Percentiles rank a stretch among this genome's conserved stretches.
These are phyloP conservation scores for Fragum sueziense DNA, from an alignment of 2,888 invertebrate species.

Conservation along the genomic window DNA sequence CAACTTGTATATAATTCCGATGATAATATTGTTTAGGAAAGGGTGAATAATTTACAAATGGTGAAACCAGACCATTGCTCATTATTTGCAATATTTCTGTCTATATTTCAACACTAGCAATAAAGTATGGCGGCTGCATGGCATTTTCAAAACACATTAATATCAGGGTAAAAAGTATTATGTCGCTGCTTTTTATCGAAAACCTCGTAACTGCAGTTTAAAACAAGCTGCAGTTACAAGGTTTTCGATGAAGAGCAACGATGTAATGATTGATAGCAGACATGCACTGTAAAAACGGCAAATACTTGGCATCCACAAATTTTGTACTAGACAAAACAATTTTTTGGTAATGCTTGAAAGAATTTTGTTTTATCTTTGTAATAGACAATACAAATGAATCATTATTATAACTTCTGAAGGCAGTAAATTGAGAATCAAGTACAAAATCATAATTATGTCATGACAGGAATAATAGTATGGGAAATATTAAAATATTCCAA, in stretches of 20 bases:
- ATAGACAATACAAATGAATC: background rate
- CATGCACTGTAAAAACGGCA: conserved; percentile 6
- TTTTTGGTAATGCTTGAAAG: background rate
- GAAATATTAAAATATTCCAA: too few species aligned
- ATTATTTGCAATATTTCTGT: background rate
- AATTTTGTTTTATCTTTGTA: background rate
- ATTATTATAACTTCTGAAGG: too few species aligned
- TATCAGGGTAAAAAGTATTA: background rate
- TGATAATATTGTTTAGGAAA: too few species aligned
- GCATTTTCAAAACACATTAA: background rate
- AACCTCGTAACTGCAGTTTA: too few species aligned
- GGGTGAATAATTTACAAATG: too few species aligned
- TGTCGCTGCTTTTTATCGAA: too few species aligned
- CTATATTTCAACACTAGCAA: background rate
- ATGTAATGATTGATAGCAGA: conserved; percentile 2
- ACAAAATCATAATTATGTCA: too few species aligned
- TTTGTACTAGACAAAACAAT: conserved; percentile 17
- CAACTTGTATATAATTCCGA: too few species aligned
- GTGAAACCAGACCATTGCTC: background rate
- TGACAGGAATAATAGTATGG: too few species aligned
- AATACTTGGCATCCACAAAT: conserved; percentile 14
- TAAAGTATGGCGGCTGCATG: background rate
- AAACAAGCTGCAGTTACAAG: too few species aligned
- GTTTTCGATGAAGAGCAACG: too few species aligned
- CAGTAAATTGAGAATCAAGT: too few species aligned